Evolutionary conservation across 2,113 vertebrate species (phyloP).

Genomic region (Paedocypris sp.): DNA sequence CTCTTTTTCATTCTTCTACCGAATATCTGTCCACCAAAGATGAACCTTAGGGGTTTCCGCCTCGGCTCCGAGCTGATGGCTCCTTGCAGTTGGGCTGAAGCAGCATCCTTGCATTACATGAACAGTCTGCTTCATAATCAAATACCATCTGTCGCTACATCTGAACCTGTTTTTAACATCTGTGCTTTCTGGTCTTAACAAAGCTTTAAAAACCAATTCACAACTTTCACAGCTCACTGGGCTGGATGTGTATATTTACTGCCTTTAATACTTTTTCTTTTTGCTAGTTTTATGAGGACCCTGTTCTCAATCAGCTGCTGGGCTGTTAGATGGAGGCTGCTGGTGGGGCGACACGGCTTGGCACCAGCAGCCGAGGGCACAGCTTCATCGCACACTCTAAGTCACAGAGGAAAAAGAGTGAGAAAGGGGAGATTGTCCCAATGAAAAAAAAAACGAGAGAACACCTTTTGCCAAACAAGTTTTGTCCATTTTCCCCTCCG

Average conservation of each 20-base stretch:
- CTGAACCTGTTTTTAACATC: constrained; percentile 99
- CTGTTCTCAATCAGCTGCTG: constrained; percentile 51
- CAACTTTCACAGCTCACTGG: constrained; percentile 90
- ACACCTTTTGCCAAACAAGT: constrained; percentile 46
- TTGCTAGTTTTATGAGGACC: constrained; percentile 56
- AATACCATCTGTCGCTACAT: constrained; percentile 99
- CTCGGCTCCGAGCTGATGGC: constrained; percentile 48
- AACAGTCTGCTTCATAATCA: constrained; percentile 99
- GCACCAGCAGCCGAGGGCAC: constrained; percentile 72
- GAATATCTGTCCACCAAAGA: neutral
- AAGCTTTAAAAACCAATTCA: constrained; percentile 98
- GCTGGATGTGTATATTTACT: constrained; percentile 76
- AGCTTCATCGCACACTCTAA: constrained; percentile 68
- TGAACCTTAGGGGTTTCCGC: constrained; percentile 66
- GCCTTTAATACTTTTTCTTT: constrained; percentile 68
- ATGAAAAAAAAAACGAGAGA: constrained; percentile 55
- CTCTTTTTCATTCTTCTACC: neutral
- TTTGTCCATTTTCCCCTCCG: constrained; percentile 70
- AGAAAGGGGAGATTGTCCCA: constrained; percentile 22
- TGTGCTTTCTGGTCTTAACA: constrained; percentile 99
- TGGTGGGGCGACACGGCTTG: constrained; percentile 56
- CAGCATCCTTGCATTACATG: constrained; percentile 89
- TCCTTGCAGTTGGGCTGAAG: constrained; percentile 81
- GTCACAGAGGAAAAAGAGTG: constrained; percentile 43
- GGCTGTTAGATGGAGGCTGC: constrained; percentile 46